Evolutionary conservation across 1,140 invertebrate species (phyloP).

Genomic region (Drosophila asahinai): DNA sequence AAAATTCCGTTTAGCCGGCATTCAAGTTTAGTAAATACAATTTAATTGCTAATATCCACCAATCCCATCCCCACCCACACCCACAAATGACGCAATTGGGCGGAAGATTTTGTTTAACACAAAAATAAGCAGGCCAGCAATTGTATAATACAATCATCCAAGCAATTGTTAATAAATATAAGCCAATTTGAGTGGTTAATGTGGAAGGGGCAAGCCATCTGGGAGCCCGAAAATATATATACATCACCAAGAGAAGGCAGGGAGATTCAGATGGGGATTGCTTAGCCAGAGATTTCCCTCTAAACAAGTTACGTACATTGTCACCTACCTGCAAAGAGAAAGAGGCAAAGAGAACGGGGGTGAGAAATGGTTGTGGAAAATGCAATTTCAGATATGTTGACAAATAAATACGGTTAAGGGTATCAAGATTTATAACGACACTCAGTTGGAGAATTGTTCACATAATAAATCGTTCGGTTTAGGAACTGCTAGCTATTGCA

Average conservation of each 20-base stretch:
- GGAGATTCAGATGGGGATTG: background rate
- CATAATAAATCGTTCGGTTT: constrained; percentile 20
- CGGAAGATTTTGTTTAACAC: constrained; percentile 57
- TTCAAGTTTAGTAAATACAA: constrained; percentile 41
- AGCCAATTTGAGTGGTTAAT: constrained; percentile 36
- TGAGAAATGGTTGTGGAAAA: constrained; percentile 47
- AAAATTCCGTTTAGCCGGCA: constrained; percentile 40
- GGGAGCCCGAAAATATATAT: constrained; percentile 28
- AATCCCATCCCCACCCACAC: constrained; percentile 1
- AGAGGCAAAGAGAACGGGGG: constrained; percentile 14
- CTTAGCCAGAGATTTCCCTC: constrained; percentile 13
- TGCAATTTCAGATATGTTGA: constrained; percentile 62
- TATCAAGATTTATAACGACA: constrained; percentile 42
- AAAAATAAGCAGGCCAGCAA: constrained; percentile 26
- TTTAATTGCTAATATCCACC: constrained; percentile 42
- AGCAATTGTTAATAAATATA: constrained; percentile 65
- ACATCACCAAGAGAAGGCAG: constrained; percentile 16
- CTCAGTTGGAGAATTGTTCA: background rate
- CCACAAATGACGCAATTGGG: constrained; percentile 58
- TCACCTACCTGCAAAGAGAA: constrained; percentile 78
- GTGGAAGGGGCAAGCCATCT: constrained; percentile 34
- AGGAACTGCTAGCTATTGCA: background rate
- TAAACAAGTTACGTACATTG: constrained; percentile 73
- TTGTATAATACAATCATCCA: constrained; percentile 48
- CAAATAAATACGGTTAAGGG: constrained; percentile 46